Evolutionary conservation across 2,797 vertebrate genomes (phyloP).

Genomic region (Periophthalmus magnuspinnatus): DNA sequence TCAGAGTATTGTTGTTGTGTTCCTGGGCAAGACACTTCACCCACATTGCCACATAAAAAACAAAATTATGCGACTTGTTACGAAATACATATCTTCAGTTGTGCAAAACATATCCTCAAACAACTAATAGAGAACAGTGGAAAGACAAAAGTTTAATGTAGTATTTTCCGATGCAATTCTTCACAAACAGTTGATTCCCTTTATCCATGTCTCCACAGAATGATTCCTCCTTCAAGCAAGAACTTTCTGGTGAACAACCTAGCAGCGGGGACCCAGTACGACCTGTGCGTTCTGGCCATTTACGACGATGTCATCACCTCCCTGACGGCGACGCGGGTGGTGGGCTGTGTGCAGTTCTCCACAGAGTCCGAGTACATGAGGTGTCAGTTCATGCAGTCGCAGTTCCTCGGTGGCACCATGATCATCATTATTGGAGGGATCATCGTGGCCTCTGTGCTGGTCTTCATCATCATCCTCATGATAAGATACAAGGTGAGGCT

Average conservation of each 20-base stretch:
- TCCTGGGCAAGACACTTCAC: too few species aligned
- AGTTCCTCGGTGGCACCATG: slow-evolving; percentile 98
- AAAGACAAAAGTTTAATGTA: too few species aligned
- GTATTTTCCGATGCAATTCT: not conserved
- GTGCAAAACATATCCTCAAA: too few species aligned
- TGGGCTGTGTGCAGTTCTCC: slow-evolving; percentile 95
- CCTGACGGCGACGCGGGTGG: slow-evolving; percentile 92
- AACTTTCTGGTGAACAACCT: slow-evolving; percentile 97
- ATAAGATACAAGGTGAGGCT: slow-evolving; percentile 92
- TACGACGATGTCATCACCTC: slow-evolving; percentile 96
- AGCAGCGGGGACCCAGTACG: slow-evolving; percentile 90
- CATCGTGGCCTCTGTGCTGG: slow-evolving; percentile 94
- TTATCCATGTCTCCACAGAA: slow-evolving; percentile 71
- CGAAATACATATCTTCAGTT: too few species aligned
- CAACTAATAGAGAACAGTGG: too few species aligned
- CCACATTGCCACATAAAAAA: too few species aligned
- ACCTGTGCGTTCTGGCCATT: slow-evolving; percentile 96
- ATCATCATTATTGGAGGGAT: slow-evolving; percentile 99
- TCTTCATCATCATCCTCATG: slow-evolving; percentile 99
- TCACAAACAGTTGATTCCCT: not conserved
- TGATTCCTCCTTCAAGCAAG: slow-evolving; percentile 98
- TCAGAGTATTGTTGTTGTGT: too few species aligned
- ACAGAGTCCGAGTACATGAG: slow-evolving; percentile 95
- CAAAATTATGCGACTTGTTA: too few species aligned
- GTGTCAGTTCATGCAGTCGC: slow-evolving; percentile 98